Percentiles rank a stretch among this genome's conserved stretches.
These are phyloP conservation scores for Nibea coibor DNA, from an alignment of 2,113 vertebrate species.

Conservation along the genomic window DNA sequence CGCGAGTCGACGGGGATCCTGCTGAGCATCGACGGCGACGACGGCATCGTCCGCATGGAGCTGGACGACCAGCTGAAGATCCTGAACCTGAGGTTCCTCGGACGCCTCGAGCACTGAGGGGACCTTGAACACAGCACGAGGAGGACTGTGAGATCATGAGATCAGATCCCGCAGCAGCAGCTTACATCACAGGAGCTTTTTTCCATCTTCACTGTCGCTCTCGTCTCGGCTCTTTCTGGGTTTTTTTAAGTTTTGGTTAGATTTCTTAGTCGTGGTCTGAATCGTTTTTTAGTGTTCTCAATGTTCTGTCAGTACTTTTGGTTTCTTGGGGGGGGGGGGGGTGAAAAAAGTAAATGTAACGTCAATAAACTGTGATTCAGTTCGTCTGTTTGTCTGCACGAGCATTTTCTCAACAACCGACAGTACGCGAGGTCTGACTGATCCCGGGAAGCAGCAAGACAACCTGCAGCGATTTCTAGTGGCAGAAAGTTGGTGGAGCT, in stretches of 20 bases:
- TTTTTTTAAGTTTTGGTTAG: not conserved
- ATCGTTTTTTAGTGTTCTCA: slow-evolving; percentile 68
- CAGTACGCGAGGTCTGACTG: too few species aligned
- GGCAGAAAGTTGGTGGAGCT: too few species aligned
- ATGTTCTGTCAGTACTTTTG: slow-evolving; percentile 36
- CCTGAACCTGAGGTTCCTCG: slow-evolving; percentile 94
- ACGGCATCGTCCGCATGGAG: slow-evolving; percentile 94
- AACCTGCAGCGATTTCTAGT: too few species aligned
- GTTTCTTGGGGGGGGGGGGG: slow-evolving; percentile 33
- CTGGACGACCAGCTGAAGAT: slow-evolving; percentile 93
- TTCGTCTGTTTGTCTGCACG: not conserved
- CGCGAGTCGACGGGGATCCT: slow-evolving; percentile 92
- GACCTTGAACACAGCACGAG: not conserved
- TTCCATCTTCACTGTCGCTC: not conserved
- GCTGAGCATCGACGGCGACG: slow-evolving; percentile 93
- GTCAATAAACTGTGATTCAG: slow-evolving; percentile 79
- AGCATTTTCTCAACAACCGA: too few species aligned
- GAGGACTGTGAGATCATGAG: not conserved
- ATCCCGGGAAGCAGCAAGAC: too few species aligned
- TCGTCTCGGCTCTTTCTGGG: not conserved
- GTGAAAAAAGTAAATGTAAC: slow-evolving; percentile 17
- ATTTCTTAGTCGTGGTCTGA: slow-evolving; percentile 5
- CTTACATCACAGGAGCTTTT: not conserved
- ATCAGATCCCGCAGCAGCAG: too few species aligned
- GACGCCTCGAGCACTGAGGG: slow-evolving; percentile 87